phyloP scores from a whole-genome alignment of 2,113 vertebrate species.

The Bungarus multicinctus region DNA sequence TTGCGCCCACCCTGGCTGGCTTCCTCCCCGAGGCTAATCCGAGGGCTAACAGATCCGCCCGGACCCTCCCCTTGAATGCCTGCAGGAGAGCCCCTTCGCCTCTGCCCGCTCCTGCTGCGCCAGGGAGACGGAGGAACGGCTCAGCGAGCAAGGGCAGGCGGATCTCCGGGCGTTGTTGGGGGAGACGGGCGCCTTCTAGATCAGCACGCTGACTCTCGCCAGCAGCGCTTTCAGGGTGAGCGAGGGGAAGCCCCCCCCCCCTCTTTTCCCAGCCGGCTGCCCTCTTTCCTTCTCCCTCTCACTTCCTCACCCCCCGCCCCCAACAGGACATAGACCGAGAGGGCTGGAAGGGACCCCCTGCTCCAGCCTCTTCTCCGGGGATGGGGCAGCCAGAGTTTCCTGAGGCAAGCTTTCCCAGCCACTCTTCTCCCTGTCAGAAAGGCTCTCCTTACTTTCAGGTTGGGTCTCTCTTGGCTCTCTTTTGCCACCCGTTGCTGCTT shows the following conservation, averaged over 20 bases:
- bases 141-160: constrained; percentile 76
- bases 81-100: constrained; percentile 84
- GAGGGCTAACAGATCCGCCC: not conserved
- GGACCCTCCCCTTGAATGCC: not conserved
- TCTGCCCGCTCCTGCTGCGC: constrained; percentile 90
- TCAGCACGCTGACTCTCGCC: constrained; percentile 79
- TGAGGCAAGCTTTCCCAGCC: not conserved
- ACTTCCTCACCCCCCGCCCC: not conserved
- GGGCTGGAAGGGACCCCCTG: too few species aligned
- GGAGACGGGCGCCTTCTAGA: constrained; percentile 79
- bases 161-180: constrained; percentile 78
- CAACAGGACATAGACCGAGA: not conserved
- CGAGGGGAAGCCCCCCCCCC: not conserved
- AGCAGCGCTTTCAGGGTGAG: constrained; percentile 84
- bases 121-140: constrained; percentile 82
- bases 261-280: not conserved
- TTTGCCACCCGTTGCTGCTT: not conserved
- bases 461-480: not conserved
- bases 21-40: not conserved
- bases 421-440: not conserved
- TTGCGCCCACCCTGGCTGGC: not conserved
- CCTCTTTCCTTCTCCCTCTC: not conserved
- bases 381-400: not conserved
- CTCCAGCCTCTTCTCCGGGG: not conserved
- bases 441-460: not conserved